phyloP scores from a whole-genome alignment of 1,140 invertebrate genomes.

The Drosophila repletoides region DNA sequence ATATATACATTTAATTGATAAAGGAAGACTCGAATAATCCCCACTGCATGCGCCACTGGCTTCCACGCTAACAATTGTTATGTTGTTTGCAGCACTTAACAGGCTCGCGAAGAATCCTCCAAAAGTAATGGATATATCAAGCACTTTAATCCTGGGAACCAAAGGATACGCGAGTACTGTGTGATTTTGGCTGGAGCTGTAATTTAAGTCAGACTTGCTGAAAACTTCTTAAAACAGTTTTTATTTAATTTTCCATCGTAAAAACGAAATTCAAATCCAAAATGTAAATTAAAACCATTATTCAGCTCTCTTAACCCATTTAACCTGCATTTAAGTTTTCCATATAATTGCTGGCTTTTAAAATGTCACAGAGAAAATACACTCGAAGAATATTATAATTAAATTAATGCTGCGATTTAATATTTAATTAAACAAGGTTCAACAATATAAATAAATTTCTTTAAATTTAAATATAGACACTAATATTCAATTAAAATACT shows the following conservation, averaged over 20 bases:
- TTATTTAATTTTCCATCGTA: constrained; percentile 2
- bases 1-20: no score
- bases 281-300: constrained; percentile 6
- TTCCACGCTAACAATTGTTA: constrained; percentile 50
- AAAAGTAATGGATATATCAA: constrained; percentile 75
- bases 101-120: constrained; percentile 77
- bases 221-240: constrained; percentile 31
- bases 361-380: no score
- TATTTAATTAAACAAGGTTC: no score
- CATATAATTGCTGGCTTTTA: no score
- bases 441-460: no score
- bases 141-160: constrained; percentile 37
- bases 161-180: constrained; percentile 53
- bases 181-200: constrained; percentile 6
- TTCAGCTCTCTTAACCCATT: neutral
- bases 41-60: no score
- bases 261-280: neutral
- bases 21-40: no score
- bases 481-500: no score
- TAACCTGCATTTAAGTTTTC: no score
- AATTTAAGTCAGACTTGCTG: constrained; percentile 31
- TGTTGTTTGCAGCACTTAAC: constrained; percentile 74
- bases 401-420: no score
- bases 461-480: no score
- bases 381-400: no score